Base-by-base conservation (phyloP, 2,888 invertebrate species). In the Heliconius cydno region DNA sequence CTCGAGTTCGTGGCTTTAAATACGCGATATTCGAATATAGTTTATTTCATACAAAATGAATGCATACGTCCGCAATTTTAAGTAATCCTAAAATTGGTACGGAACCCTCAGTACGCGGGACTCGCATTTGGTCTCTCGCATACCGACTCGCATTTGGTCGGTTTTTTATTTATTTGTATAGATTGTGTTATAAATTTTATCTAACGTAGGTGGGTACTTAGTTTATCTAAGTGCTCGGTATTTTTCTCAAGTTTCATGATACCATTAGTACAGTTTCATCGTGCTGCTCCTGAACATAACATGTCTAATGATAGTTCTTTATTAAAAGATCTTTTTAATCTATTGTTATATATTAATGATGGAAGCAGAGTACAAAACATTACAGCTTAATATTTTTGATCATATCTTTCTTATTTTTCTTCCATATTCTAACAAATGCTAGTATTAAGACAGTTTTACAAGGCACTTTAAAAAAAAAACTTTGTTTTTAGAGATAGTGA, bases 241-340 rank as follows among this genome's bases (percentile, higher is more conserved):
- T 73, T 60, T 73, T 73, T 38, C 73, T 57, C 73, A 60, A 15
- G 73, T 73, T 38, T 73, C 73, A 25, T 60, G 60, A n/a, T 13
- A 60, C 38, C 60, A 73, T 73, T 60, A 73, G 34, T 30, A 30
- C 28, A 65, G 57, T 30, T 73, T 34, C 73, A 73, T 5, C 34
- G 73, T 38, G n/a, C 34, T 25, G 60, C n/a, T 34, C 9, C 34
- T 34, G 60, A n/a, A 30, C 38, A 15, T 73, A 70, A 38, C 15
- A 34, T n/a, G 57, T 57, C 34, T 52, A 72, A 72, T 72, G 30
- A 73, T 57, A 70, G 7, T n/a, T 60, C 9, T 73, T 73, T 60
- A 60, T 73, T 60, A n/a, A 34, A 60, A 25, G 3, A 73, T 57
- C 3, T 60, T 60, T 70, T 73, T 34, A 60, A 22, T 19, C 19